Conservation (phyloP, 2,113 vertebrate species). For the Suricata suricatta region DNA sequence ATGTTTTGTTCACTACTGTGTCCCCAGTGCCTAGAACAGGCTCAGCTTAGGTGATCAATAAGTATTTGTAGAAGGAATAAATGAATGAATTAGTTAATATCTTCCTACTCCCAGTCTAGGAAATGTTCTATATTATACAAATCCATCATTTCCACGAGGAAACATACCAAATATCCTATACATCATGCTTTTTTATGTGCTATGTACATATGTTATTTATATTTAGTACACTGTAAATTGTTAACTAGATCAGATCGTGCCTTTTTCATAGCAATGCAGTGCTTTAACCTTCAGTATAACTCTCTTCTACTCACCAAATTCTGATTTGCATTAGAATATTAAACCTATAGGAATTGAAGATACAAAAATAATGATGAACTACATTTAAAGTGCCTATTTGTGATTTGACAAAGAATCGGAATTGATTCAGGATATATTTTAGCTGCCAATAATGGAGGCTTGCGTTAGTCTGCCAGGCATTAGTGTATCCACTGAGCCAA, state of each 20-base stretch:
- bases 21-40: background rate
- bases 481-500: background rate
- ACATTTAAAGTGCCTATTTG: background rate
- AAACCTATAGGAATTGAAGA: background rate
- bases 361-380: background rate
- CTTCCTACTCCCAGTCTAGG: background rate
- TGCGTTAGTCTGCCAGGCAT: background rate
- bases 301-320: background rate
- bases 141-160: background rate
- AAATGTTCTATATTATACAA: background rate
- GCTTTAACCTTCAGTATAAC: background rate
- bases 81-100: background rate
- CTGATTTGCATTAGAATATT: conserved; percentile 33
- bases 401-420: background rate
- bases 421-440: conserved; percentile 9
- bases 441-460: background rate
- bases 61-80: background rate
- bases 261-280: background rate
- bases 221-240: background rate
- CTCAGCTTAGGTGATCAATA: background rate
- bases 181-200: background rate
- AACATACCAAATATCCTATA: background rate
- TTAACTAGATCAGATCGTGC: background rate
- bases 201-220: background rate
- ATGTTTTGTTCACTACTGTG: background rate